Conservation (phyloP, 2,113 vertebrate species). For the Cavia porcellus region DNA sequence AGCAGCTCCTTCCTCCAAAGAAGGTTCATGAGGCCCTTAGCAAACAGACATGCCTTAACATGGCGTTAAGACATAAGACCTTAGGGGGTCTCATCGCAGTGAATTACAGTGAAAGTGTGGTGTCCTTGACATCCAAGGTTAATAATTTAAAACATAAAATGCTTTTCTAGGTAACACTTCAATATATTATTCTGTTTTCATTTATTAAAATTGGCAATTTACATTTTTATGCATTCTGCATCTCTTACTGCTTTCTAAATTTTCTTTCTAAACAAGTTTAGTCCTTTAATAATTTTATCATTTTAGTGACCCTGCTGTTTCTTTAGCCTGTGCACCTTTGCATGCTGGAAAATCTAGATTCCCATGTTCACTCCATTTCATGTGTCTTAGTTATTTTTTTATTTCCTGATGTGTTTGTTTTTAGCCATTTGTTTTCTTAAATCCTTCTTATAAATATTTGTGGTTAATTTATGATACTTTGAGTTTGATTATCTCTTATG, state of each 20-base stretch:
- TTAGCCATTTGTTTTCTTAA: neutral
- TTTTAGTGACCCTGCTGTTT: neutral
- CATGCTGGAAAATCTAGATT: too few relatives aligned
- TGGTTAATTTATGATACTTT: neutral
- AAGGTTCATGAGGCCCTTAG: neutral
- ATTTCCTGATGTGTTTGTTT: neutral
- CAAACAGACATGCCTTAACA: neutral
- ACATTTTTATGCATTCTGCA: neutral
- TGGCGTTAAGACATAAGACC: neutral
- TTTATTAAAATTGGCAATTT: neutral
- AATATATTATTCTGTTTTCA: neutral
- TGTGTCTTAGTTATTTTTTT: too few relatives aligned
- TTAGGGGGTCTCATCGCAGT: neutral
- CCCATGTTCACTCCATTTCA: neutral
- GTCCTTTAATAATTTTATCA: neutral
- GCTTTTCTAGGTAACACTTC: neutral
- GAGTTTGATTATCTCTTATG: neutral
- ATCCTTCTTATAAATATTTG: neutral
- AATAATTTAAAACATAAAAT: neutral
- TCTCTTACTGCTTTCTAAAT: neutral
- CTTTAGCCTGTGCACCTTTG: neutral
- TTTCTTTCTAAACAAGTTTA: neutral
- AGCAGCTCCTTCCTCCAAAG: neutral
- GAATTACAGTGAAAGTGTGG: neutral
- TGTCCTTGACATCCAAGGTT: neutral